Base-by-base conservation (phyloP, 1,140 invertebrate genomes). In the Trachelipus rathkii region DNA sequence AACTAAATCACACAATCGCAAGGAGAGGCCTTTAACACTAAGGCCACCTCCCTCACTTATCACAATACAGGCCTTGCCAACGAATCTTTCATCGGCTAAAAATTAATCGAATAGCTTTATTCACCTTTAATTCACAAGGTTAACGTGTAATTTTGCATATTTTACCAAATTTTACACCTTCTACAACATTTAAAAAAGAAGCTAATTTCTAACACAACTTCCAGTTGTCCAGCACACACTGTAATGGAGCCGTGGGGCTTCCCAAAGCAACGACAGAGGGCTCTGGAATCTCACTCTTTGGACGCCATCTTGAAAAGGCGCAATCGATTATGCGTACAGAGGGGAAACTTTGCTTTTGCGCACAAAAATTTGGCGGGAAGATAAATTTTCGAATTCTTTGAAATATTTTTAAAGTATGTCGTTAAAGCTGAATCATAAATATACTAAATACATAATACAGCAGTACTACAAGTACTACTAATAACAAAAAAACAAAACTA, bases 71-170 rank as follows among this genome's bases (percentile, higher is more conserved):
- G 72, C 73, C 76, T 69, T 77, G 71, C 19, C 68, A 73, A 75
- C 76, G 76, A 77, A 73, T 76, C 76, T 73, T 53, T 44, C 76
- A 80, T 77, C 76, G 78, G 75, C 76, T 80, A 66, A 60, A 44
- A 74, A 74, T 21, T 67, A 2, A 19, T 24, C 1, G 23, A 75
- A 66, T 45, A 75, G 50, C 73, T 66, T 44, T 33, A 33, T 24
- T 44, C 60, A 33, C 73, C 67, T 10, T 53, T 53, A 10, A 68
- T 24, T 24, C 15, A 23, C 24, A 68, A 19, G n/a, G 60, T 66
- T 60, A 60, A 75, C 73, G 53, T 75, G 44, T 44, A 75, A 75
- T 67, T 68, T 75, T 44, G 11, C 66, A 75, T 68, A 68, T 75
- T 75, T 33, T n/a, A 13, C 21, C 10, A 68, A 75, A 67, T 44